These are phyloP conservation scores for Chrysemys picta DNA, from an alignment of 2,113 vertebrate species.

Conservation along the genomic window DNA sequence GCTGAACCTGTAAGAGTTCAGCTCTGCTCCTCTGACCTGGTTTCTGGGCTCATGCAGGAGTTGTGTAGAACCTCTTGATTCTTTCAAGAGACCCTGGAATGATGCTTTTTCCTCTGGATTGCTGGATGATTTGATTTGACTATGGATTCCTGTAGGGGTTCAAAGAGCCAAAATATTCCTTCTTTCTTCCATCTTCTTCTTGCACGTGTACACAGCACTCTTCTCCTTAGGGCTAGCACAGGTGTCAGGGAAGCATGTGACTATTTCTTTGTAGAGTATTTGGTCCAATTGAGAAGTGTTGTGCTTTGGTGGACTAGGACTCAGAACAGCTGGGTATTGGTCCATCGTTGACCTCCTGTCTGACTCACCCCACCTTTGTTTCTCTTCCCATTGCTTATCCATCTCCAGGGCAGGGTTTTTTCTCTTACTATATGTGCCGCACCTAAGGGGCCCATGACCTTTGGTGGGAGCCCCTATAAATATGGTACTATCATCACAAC, in stretches of 20 bases:
- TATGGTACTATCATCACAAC: neutral
- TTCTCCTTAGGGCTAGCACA: neutral
- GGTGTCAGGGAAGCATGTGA: no score
- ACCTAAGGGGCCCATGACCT: neutral
- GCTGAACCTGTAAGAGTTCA: neutral
- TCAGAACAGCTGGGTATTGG: neutral
- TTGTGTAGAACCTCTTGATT: neutral
- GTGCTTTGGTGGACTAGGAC: no score
- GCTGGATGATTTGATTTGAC: rapidly evolving
- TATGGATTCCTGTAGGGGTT: neutral
- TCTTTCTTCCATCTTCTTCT: neutral
- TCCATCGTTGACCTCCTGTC: neutral
- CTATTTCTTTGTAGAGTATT: neutral
- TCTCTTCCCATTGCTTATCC: neutral
- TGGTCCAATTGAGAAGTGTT: neutral
- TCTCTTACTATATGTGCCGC: neutral
- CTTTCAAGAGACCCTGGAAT: neutral
- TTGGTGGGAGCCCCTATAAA: neutral
- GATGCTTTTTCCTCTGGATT: neutral
- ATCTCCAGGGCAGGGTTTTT: neutral
- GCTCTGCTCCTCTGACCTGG: neutral
- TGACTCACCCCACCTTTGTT: neutral
- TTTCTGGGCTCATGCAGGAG: neutral
- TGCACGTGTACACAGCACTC: neutral
- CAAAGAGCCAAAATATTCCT: neutral